Base-by-base conservation (phyloP, 2,888 invertebrate genomes). In the Autographa gamma region DNA sequence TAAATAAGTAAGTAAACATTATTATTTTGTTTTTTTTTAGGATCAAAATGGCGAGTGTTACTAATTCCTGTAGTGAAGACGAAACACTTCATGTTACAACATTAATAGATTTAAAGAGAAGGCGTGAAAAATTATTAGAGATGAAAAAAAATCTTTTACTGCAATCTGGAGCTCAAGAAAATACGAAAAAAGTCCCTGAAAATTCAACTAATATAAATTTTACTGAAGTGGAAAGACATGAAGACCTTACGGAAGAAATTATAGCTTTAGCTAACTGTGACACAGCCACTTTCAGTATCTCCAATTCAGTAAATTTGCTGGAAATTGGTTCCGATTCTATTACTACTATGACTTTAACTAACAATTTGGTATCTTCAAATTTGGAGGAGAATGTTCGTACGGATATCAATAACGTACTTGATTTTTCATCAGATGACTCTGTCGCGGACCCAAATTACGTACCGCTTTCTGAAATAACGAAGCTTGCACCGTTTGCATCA, bases 1-100 rank as follows among this genome's bases (percentile, higher is more conserved):
- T 58, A 58, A 58, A 58, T 31, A 58, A 31, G 58, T 19, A 31
- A 58, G 58, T 19, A 58, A 58, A 58, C 19, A 58, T 31, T 58
- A 31, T 58, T 58, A 58, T 58, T 58, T 9, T 58, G 31, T 31
- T 31, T 25, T 58, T n/a, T 31, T 31, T 58, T 48, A 48, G 43
- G 38, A 48, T 48, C 43, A 48, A 48, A 48, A 48, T 48, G 43
- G 43, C 43, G 43, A 48, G 43, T 48, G 43, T 13, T 48, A 48
- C 43, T 48, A 48, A 48, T 48, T 7, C 43, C 43, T 48, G 43
- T 48, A 48, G 43, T 14, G 43, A 48, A 48, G 43, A 48, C 43
- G 43, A 48, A 7, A 48, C 43, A 48, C 43, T 48, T 48, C 43
- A 16, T 48, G 43, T 48, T 48, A 48, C 43, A 48, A 48, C 43